Percentiles rank a stretch among this genome's conserved stretches.
Conservation (phyloP, 2,797 vertebrate species). For the Astyanax mexicanus region DNA sequence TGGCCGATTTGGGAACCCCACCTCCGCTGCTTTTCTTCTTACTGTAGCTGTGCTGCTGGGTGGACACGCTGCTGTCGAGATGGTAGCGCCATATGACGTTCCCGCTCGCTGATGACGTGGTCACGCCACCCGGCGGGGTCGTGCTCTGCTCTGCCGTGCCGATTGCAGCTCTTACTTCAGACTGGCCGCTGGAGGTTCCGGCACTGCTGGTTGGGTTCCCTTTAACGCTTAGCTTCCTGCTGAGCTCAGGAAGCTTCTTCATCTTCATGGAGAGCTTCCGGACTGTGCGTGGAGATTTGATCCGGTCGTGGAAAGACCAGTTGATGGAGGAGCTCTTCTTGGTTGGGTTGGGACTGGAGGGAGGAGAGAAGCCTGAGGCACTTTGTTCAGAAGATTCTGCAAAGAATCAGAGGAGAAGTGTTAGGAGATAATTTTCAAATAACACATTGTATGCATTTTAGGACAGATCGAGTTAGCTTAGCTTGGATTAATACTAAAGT, state of each 20-base stretch:
- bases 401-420: constrained; percentile 42
- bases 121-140: constrained; percentile 69
- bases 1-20: constrained; percentile 87
- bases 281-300: constrained; percentile 96
- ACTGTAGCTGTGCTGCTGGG: constrained; percentile 85
- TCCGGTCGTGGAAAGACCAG: constrained; percentile 98
- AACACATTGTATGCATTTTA: too few relatives aligned
- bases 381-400: constrained; percentile 78
- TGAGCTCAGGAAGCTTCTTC: constrained; percentile 96
- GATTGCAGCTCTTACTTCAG: constrained; percentile 75
- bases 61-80: constrained; percentile 93
- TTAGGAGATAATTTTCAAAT: neutral
- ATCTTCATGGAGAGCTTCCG: constrained; percentile 99
- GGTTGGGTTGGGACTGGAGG: constrained; percentile 88
- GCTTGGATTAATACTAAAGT: too few relatives aligned
- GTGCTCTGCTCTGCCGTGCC: constrained; percentile 70
- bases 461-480: too few relatives aligned
- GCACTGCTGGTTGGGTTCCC: constrained; percentile 80
- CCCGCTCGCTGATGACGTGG: constrained; percentile 75
- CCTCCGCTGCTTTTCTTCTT: constrained; percentile 85
- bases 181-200: constrained; percentile 52
- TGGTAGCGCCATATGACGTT: constrained; percentile 98
- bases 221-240: constrained; percentile 92
- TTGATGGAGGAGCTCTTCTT: constrained; percentile 94
- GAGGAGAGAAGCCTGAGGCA: constrained; percentile 83